phyloP scores from a whole-genome alignment of 2,797 vertebrate genomes.

The Sparidentex hasta region DNA sequence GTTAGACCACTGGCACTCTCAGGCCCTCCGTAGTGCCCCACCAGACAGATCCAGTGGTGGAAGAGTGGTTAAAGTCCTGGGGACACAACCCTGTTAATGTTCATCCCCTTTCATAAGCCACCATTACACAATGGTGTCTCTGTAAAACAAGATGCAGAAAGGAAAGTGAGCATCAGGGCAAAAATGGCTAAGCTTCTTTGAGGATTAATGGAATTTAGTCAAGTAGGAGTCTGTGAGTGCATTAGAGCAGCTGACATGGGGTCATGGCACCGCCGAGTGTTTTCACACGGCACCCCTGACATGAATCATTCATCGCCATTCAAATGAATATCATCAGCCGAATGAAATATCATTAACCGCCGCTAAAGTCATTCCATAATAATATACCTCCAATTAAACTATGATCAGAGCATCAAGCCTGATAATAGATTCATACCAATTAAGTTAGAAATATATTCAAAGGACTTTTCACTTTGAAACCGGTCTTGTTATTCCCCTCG shows the following conservation, averaged over 20 bases:
- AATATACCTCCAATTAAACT: conserved; percentile 86
- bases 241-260: conserved; percentile 76
- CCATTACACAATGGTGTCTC: conserved; percentile 80
- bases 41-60: conserved; percentile 53
- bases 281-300: conserved; percentile 73
- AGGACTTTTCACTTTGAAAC: conserved; percentile 89
- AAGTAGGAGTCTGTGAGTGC: conserved; percentile 80
- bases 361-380: conserved; percentile 77
- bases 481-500: conserved; percentile 86
- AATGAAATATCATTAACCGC: conserved; percentile 75
- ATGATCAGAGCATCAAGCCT: conserved; percentile 84
- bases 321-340: conserved; percentile 79
- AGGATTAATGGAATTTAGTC: conserved; percentile 85
- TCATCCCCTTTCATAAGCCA: conserved; percentile 73
- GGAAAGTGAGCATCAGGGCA: conserved; percentile 74
- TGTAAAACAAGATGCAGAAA: conserved; percentile 81
- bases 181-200: conserved; percentile 83
- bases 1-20: conserved; percentile 59
- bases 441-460: conserved; percentile 87
- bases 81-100: conserved; percentile 72
- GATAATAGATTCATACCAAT: conserved; percentile 88
- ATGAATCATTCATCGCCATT: conserved; percentile 82
- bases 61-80: conserved; percentile 56
- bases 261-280: conserved; percentile 73
- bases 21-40: conserved; percentile 36